Evolutionary conservation across 2,888 invertebrate genomes (phyloP).

Genomic region (Eilema griseolum): DNA sequence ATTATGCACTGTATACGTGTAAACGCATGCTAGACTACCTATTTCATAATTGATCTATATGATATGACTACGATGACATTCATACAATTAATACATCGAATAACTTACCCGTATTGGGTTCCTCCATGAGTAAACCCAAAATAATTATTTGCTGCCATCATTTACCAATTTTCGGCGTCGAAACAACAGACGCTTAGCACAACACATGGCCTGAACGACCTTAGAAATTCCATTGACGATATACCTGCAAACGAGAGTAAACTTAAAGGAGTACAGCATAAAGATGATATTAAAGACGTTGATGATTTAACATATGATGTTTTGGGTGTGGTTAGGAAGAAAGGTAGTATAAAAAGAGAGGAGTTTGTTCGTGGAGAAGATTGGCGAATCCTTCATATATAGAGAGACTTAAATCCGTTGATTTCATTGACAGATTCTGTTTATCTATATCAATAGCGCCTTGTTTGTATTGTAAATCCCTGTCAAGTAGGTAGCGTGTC

Average conservation of each 20-base stretch:
- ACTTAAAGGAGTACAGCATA: conserved; percentile 41
- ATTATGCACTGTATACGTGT: too few species aligned
- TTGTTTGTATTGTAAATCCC: conserved; percentile 94
- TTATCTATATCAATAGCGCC: conserved; percentile 92
- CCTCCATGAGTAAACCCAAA: conserved; percentile 98
- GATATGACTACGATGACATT: conserved; percentile 13
- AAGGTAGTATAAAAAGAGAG: conserved; percentile 79
- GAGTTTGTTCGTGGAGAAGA: conserved; percentile 79
- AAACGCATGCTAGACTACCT: too few species aligned
- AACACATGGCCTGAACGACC: conserved; percentile 79
- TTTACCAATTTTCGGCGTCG: conserved; percentile 81
- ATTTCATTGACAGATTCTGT: conserved; percentile 89
- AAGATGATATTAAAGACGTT: conserved; percentile 48
- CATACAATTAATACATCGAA: conserved; percentile 35
- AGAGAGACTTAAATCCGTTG: conserved; percentile 90
- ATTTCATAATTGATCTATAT: conserved; percentile 25
- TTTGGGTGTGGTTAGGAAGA: conserved; percentile 67
- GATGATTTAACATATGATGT: conserved; percentile 54
- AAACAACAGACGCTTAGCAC: conserved; percentile 80
- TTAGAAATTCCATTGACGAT: conserved; percentile 73
- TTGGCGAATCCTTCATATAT: conserved; percentile 89
- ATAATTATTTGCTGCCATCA: conserved; percentile 97
- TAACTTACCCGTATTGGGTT: conserved; percentile 95
- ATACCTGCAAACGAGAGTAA: conserved; percentile 37
- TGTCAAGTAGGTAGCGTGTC: conserved; percentile 93